A percentile compares a stretch with the other conserved stretches of the same genome.
These are phyloP conservation scores for Crioceris asparagi DNA, from an alignment of 2,888 invertebrate species.

Conservation along the genomic window DNA sequence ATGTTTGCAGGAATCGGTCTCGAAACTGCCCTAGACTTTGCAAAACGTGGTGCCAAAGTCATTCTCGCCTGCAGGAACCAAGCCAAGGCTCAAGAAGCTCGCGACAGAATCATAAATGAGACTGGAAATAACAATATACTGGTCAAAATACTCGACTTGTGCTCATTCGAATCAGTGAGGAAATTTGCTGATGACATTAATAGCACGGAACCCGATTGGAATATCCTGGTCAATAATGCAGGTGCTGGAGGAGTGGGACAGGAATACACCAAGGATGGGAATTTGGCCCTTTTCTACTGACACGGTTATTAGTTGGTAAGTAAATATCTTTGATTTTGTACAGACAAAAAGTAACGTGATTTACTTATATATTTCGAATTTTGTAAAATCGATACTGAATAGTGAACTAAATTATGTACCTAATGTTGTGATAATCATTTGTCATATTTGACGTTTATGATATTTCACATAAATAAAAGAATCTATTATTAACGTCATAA, in stretches of 20 bases:
- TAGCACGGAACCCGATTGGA: slow-evolving; percentile 41
- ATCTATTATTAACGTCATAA: too few species aligned
- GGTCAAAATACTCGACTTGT: slow-evolving; percentile 41
- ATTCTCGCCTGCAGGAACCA: slow-evolving; percentile 42
- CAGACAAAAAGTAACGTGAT: too few species aligned
- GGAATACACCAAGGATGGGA: slow-evolving; percentile 49
- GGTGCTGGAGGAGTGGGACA: slow-evolving; percentile 42
- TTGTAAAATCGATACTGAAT: too few species aligned
- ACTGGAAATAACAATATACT: slow-evolving; percentile 29
- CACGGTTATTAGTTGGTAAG: slow-evolving; percentile 48
- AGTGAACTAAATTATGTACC: too few species aligned
- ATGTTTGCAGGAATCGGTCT: slow-evolving; percentile 33
- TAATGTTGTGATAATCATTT: too few species aligned
- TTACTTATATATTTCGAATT: too few species aligned
- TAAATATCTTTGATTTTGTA: too few species aligned
- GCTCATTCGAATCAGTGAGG: slow-evolving; percentile 44
- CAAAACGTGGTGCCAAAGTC: slow-evolving; percentile 40
- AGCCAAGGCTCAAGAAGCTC: slow-evolving; percentile 15
- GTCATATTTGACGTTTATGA: too few species aligned
- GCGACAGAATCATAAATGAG: slow-evolving; percentile 23
- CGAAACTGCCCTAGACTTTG: slow-evolving; percentile 34
- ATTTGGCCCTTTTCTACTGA: slow-evolving; percentile 60
- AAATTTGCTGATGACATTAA: slow-evolving; percentile 50
- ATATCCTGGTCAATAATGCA: slow-evolving; percentile 55
- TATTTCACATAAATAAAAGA: too few species aligned